Conservation (phyloP, 1,140 invertebrate genomes). For the Chironomus striatipennis region DNA sequence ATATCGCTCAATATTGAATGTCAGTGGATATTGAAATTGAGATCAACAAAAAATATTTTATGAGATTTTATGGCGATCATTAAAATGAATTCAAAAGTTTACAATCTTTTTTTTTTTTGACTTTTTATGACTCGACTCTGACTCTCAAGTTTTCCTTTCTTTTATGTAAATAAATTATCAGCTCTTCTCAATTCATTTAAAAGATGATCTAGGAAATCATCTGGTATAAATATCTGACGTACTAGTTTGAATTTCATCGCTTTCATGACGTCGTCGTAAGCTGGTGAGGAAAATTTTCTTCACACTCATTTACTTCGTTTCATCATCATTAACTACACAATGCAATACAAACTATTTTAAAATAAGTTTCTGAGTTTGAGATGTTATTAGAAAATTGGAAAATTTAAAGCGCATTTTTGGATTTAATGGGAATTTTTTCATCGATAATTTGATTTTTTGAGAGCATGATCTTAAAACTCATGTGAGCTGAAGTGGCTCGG, state of each 20-base stretch:
- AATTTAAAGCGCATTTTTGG: too few relatives aligned
- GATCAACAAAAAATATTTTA: slow-evolving; percentile 1
- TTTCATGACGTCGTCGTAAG: neutral
- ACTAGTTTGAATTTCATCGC: neutral
- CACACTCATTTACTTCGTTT: too few relatives aligned
- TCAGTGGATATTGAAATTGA: neutral
- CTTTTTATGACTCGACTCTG: too few relatives aligned
- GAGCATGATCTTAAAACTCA: too few relatives aligned
- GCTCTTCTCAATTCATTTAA: neutral
- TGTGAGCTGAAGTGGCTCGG: too few relatives aligned
- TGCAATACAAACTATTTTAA: too few relatives aligned
- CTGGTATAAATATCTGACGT: neutral
- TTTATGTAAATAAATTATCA: neutral
- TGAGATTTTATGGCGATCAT: slow-evolving; percentile 1
- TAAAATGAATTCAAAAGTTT: neutral
- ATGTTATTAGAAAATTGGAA: too few relatives aligned
- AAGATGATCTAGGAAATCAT: neutral
- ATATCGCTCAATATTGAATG: neutral
- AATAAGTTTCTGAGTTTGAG: too few relatives aligned
- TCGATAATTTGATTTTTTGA: too few relatives aligned
- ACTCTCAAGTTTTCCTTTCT: neutral
- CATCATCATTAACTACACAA: too few relatives aligned
- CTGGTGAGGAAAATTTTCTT: neutral
- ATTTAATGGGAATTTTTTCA: too few relatives aligned
- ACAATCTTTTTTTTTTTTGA: neutral